Percentiles rank a stretch among this genome's conserved stretches.
Evolutionary conservation across 2,113 vertebrate species (phyloP).

Genomic region (Lasiurus cinereus): DNA sequence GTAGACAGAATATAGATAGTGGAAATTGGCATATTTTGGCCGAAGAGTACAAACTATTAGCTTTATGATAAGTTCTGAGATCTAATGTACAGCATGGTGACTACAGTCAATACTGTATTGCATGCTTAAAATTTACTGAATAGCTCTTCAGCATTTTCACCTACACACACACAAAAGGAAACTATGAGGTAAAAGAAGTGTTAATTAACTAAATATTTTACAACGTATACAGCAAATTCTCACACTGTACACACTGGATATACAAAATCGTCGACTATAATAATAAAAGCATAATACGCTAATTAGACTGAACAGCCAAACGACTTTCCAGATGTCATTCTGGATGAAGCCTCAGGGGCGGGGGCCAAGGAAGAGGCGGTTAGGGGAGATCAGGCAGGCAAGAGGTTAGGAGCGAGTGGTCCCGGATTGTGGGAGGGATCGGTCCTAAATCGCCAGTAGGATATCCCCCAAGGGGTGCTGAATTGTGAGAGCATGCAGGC

Average conservation of each 20-base stretch:
- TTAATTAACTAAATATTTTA: slow-evolving; percentile 5
- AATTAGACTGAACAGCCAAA: too few relatives aligned
- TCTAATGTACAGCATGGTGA: background rate
- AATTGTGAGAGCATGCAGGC: too few relatives aligned
- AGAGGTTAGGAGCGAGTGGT: too few relatives aligned
- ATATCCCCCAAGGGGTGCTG: too few relatives aligned
- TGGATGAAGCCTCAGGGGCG: too few relatives aligned
- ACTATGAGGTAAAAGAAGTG: background rate
- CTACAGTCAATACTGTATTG: background rate
- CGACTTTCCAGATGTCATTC: too few relatives aligned
- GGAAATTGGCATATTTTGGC: background rate
- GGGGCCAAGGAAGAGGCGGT: too few relatives aligned
- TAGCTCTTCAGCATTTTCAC: background rate
- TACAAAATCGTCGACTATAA: background rate
- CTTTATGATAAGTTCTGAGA: background rate
- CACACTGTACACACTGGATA: background rate
- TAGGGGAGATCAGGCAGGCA: too few relatives aligned
- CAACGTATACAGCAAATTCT: background rate
- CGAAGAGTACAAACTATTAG: background rate
- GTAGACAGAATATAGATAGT: background rate
- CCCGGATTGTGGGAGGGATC: too few relatives aligned
- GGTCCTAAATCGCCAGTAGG: too few relatives aligned
- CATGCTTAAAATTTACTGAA: background rate
- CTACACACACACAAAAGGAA: background rate
- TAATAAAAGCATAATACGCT: too few relatives aligned